Evolutionary conservation across 2,888 invertebrate genomes (phyloP).

Genomic region (Diadegma fenestrale): DNA sequence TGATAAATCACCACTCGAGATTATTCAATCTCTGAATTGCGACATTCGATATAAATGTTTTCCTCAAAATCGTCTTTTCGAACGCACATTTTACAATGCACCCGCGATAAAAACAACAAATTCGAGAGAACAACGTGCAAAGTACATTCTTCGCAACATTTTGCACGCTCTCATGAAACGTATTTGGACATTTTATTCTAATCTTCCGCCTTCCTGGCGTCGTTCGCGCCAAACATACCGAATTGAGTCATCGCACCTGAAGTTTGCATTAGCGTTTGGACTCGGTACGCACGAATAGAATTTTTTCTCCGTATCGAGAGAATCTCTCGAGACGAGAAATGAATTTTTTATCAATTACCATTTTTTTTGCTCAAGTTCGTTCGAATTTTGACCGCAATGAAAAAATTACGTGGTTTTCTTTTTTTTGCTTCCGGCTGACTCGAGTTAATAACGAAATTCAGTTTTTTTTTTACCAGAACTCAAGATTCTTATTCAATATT

Average conservation of each 20-base stretch:
- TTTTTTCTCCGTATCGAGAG: neutral
- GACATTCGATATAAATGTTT: neutral
- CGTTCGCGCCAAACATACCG: neutral
- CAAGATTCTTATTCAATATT: too few relatives aligned
- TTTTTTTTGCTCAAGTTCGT: neutral
- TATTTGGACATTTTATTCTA: neutral
- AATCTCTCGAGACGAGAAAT: neutral
- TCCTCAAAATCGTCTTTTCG: neutral
- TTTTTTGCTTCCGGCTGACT: too few relatives aligned
- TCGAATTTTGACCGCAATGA: neutral
- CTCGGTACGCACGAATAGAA: neutral
- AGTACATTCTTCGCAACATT: neutral
- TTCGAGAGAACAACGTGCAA: neutral
- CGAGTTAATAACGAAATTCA: too few relatives aligned
- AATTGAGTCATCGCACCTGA: neutral
- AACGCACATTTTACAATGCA: neutral
- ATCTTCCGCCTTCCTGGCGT: neutral
- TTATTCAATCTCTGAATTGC: neutral
- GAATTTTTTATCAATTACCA: neutral
- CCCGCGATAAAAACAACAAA: neutral
- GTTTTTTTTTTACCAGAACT: too few relatives aligned
- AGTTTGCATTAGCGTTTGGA: neutral
- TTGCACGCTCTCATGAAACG: neutral
- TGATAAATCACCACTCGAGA: conserved; percentile 11
- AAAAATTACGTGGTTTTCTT: too few relatives aligned